Evolutionary conservation across 2,113 vertebrate genomes (phyloP).

Genomic region (Rhinoptilus africanus): DNA sequence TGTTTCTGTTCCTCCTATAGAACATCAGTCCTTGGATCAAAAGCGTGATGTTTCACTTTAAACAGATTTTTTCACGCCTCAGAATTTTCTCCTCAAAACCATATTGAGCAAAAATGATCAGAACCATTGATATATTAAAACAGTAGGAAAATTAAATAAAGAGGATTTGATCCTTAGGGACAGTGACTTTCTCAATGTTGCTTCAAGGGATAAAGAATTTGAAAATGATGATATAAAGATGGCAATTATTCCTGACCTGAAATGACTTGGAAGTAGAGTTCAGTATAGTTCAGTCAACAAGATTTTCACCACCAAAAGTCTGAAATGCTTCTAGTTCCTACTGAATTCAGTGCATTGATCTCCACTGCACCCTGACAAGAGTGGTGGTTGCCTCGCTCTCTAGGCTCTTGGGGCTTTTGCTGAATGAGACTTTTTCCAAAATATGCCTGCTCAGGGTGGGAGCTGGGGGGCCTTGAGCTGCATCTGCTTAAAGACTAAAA

Average conservation of each 20-base stretch:
- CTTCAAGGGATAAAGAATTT: not conserved
- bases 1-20: constrained; percentile 8
- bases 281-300: not conserved
- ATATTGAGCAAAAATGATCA: not conserved
- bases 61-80: not conserved
- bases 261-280: not conserved
- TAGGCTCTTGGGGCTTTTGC: not conserved
- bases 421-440: not conserved
- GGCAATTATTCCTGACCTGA: not conserved
- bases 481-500: not conserved
- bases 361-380: not conserved
- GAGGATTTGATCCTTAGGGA: not conserved
- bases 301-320: not conserved
- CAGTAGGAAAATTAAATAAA: not conserved
- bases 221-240: not conserved
- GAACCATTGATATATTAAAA: not conserved
- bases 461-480: not conserved
- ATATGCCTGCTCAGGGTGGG: not conserved
- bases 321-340: not conserved
- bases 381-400: not conserved
- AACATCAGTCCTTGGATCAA: constrained; percentile 20
- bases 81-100: not conserved
- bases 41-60: constrained; percentile 5
- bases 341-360: not conserved
- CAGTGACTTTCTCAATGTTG: not conserved